phyloP scores from a whole-genome alignment of 2,888 invertebrate species.

The Sesia bembeciformis region DNA sequence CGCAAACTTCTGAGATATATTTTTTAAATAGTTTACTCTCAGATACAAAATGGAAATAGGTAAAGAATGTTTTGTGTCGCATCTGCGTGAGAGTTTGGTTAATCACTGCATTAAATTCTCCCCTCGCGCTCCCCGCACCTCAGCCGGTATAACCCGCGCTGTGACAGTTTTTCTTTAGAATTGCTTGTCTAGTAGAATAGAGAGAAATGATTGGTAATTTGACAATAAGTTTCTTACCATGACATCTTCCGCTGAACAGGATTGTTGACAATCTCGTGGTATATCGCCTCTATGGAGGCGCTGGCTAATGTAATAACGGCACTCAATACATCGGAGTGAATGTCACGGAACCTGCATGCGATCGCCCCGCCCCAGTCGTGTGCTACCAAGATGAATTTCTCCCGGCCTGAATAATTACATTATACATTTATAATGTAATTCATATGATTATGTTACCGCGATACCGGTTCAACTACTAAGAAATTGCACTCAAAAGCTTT shows the following conservation, averaged over 20 bases:
- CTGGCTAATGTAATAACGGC: slow-evolving; percentile 73
- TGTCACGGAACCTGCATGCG: slow-evolving; percentile 67
- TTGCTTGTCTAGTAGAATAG: neutral
- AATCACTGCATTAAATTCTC: neutral
- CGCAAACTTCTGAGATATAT: too few species aligned
- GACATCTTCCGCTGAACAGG: slow-evolving; percentile 55
- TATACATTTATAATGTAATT: too few species aligned
- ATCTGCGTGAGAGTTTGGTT: neutral
- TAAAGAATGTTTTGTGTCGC: neutral
- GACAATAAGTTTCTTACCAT: slow-evolving; percentile 37
- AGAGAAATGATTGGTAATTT: neutral
- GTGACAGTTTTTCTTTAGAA: neutral
- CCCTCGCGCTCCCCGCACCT: too few species aligned
- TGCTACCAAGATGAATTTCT: slow-evolving; percentile 71
- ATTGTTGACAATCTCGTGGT: slow-evolving; percentile 41
- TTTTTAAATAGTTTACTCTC: too few species aligned
- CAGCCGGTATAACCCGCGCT: neutral
- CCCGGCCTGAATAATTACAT: slow-evolving; percentile 59
- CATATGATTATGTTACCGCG: too few species aligned
- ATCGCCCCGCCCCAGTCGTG: slow-evolving; percentile 82
- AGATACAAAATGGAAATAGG: neutral
- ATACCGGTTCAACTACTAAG: too few species aligned
- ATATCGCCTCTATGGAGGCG: slow-evolving; percentile 59
- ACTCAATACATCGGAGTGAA: slow-evolving; percentile 68
- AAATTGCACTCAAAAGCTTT: too few species aligned